A percentile compares a stretch with the other conserved stretches of the same genome.
Conservation (phyloP, 1,140 invertebrate genomes). For the Drosophila oshimai region DNA sequence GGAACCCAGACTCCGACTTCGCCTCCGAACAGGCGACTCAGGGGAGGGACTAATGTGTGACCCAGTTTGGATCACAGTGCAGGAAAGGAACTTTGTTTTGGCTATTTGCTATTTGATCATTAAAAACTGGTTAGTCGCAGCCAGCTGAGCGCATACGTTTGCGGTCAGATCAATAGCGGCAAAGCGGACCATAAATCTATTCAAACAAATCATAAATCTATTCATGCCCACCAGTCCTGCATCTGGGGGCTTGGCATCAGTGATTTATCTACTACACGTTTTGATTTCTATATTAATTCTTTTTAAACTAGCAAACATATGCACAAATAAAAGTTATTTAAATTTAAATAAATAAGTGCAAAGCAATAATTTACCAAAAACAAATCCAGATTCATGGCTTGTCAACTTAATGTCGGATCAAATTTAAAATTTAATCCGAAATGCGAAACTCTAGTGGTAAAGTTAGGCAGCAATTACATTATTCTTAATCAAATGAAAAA, state of each 20-base stretch:
- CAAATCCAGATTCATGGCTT: no score
- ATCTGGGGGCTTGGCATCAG: no score
- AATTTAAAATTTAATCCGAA: no score
- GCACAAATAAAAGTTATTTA: background rate
- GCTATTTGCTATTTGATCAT: constrained; percentile 70
- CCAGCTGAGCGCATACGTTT: constrained; percentile 31
- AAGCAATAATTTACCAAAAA: no score
- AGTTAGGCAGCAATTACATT: no score
- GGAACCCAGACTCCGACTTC: background rate
- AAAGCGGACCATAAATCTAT: background rate
- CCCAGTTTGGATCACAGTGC: constrained; percentile 65
- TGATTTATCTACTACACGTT: background rate
- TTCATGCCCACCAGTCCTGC: background rate
- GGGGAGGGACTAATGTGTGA: constrained; percentile 59
- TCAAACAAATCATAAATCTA: constrained; percentile 17
- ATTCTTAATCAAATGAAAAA: no score
- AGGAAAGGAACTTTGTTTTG: constrained; percentile 57
- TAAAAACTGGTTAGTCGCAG: constrained; percentile 67
- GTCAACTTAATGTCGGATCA: no score
- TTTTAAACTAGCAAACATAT: background rate
- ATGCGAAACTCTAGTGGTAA: no score
- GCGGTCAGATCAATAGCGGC: constrained; percentile 8
- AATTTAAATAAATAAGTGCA: no score
- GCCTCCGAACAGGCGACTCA: background rate
- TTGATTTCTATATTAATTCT: background rate